phyloP scores from a whole-genome alignment of 2,113 vertebrate species.

The Phodopus roborovskii region DNA sequence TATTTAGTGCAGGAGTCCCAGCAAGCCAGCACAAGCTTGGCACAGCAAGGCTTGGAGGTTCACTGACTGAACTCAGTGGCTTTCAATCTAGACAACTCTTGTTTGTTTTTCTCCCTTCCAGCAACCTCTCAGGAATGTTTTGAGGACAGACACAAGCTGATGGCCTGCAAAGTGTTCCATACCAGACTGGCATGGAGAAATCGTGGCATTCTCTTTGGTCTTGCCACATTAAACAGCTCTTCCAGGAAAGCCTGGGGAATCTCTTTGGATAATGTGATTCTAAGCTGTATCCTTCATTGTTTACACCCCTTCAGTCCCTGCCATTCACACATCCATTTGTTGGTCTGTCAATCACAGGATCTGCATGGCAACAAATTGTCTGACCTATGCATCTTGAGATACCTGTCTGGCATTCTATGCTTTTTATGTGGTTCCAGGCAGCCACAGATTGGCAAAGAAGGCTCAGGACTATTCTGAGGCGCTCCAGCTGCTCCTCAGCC shows the following conservation, averaged over 20 bases:
- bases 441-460: neutral
- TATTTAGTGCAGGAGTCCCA: neutral
- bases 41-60: neutral
- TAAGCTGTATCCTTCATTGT: accelerated
- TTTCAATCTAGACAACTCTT: neutral
- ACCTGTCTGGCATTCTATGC: neutral
- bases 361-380: neutral
- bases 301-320: accelerated
- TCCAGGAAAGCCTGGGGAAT: neutral
- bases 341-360: neutral
- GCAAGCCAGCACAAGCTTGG: neutral
- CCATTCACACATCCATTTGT: neutral
- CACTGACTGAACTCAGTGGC: neutral
- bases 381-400: accelerated
- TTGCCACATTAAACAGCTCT: neutral
- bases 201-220: neutral
- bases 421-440: neutral
- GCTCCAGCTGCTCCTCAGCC: neutral
- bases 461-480: neutral
- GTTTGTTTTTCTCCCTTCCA: neutral
- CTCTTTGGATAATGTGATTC: neutral
- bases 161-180: neutral
- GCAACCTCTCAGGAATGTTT: neutral
- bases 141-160: neutral
- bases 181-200: neutral